phyloP scores from a whole-genome alignment of 2,797 vertebrate species.

The Australoheros facetus region DNA sequence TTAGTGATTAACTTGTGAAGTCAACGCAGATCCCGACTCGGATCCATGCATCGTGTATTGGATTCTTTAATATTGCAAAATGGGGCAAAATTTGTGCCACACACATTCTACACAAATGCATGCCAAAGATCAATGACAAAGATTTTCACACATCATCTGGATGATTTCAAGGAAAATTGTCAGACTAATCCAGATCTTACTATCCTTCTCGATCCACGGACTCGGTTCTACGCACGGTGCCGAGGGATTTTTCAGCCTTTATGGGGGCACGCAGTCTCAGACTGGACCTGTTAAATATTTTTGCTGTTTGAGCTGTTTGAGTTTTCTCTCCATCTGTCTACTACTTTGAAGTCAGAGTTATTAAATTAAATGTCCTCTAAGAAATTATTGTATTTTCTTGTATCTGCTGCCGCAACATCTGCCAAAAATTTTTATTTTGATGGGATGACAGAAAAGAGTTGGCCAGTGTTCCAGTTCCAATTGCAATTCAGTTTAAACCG shows the following conservation, averaged over 20 bases:
- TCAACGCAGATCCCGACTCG: background rate
- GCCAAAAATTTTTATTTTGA: background rate
- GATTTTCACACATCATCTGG: too few relatives aligned
- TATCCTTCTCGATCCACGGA: too few relatives aligned
- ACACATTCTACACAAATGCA: background rate
- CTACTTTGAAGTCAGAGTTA: background rate
- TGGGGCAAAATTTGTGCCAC: background rate
- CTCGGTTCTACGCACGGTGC: too few relatives aligned
- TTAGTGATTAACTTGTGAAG: background rate
- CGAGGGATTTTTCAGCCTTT: too few relatives aligned
- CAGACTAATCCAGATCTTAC: too few relatives aligned
- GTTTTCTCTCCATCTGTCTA: background rate
- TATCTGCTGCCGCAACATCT: background rate
- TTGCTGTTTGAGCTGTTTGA: background rate
- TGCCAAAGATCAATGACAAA: background rate
- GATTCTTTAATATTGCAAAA: background rate
- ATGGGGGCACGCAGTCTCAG: too few relatives aligned
- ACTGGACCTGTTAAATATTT: background rate
- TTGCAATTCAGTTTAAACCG: background rate
- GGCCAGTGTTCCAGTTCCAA: background rate
- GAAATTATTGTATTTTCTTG: background rate
- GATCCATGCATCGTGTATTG: too few relatives aligned
- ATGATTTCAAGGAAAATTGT: too few relatives aligned
- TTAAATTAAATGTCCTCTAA: background rate
- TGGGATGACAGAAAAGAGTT: background rate